These are phyloP conservation scores for Origma solitaria DNA, from an alignment of 2,113 vertebrate species.

Conservation along the genomic window DNA sequence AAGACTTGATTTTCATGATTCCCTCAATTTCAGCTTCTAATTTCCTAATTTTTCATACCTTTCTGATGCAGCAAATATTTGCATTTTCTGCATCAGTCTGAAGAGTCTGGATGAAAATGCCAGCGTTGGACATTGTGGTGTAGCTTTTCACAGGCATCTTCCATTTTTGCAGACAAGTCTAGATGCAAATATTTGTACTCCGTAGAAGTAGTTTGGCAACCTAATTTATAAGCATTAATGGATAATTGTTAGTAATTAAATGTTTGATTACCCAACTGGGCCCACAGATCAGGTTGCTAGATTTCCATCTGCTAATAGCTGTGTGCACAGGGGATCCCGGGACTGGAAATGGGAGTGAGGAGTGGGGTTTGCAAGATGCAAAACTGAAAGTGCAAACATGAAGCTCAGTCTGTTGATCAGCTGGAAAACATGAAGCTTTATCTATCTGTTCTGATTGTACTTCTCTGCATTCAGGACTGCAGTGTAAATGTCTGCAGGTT, in stretches of 20 bases:
- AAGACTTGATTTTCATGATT: background rate
- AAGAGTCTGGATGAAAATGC: background rate
- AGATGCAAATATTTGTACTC: conserved; percentile 48
- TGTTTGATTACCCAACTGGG: conserved; percentile 57
- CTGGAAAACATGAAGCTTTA: background rate
- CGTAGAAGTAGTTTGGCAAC: conserved; percentile 26
- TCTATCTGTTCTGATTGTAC: background rate
- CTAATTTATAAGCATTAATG: conserved; percentile 60
- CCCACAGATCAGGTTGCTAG: conserved; percentile 32
- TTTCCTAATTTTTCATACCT: background rate
- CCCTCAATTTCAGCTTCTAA: background rate
- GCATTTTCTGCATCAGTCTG: background rate
- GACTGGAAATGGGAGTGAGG: background rate
- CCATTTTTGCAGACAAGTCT: background rate
- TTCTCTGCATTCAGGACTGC: background rate
- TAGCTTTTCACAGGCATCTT: background rate
- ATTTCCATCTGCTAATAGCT: conserved; percentile 46
- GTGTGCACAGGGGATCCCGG: background rate
- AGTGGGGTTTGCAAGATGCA: background rate
- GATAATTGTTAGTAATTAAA: conserved; percentile 62
- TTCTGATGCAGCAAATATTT: background rate
- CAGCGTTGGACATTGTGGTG: background rate
- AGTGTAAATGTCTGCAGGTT: background rate
- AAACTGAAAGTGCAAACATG: background rate
- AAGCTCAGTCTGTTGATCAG: background rate